These are phyloP conservation scores for Sphenodon punctatus DNA, from an alignment of 2,797 vertebrate genomes.

Conservation along the genomic window DNA sequence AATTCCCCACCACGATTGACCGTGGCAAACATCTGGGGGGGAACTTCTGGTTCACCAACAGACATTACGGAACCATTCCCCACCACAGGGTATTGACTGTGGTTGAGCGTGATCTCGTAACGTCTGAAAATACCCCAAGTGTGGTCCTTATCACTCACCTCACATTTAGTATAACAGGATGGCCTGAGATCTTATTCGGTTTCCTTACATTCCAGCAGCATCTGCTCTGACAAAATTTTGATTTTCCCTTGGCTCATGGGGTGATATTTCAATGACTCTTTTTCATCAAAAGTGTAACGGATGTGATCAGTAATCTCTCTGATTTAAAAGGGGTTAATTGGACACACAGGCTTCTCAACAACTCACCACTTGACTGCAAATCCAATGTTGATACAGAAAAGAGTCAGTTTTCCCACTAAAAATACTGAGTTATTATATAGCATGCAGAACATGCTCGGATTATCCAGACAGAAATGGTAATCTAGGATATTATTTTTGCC, in stretches of 20 bases:
- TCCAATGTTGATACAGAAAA: background rate
- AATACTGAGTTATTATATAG: background rate
- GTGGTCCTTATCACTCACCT: background rate
- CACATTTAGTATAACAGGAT: constrained; percentile 25
- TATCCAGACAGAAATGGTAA: background rate
- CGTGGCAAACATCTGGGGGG: too few species aligned
- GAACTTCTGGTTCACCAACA: too few species aligned
- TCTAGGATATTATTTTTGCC: background rate
- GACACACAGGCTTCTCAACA: background rate
- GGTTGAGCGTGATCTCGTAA: too few species aligned
- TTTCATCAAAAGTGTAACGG: constrained; percentile 45
- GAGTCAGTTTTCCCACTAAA: background rate
- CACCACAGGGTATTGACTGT: too few species aligned
- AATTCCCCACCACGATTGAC: too few species aligned
- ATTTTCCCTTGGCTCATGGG: constrained; percentile 14
- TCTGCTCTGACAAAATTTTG: constrained; percentile 25
- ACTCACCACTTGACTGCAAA: background rate
- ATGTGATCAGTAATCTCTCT: constrained; percentile 34
- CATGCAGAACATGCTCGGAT: background rate
- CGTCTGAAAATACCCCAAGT: too few species aligned
- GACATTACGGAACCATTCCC: too few species aligned
- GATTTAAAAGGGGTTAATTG: constrained; percentile 59
- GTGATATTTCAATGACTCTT: constrained; percentile 46
- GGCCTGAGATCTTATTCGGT: constrained; percentile 13
- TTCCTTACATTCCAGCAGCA: background rate